Evolutionary conservation across 2,888 invertebrate species (phyloP).

Genomic region (Eupeodes latifasciatus): DNA sequence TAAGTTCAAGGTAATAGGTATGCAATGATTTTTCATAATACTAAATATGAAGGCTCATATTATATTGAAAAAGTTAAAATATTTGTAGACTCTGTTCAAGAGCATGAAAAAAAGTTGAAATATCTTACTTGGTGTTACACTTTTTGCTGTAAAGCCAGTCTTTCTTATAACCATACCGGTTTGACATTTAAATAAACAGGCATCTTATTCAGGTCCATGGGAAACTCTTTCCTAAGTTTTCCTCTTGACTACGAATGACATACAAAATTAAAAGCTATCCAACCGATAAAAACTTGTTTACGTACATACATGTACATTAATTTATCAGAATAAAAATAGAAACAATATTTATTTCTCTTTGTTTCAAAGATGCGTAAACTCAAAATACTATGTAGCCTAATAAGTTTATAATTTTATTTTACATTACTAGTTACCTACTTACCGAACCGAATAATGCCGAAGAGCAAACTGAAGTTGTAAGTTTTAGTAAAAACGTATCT

Average conservation of each 20-base stretch:
- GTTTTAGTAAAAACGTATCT: no score
- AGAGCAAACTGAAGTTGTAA: no score
- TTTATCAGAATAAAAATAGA: not conserved
- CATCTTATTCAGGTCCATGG: not conserved
- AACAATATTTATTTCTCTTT: not conserved
- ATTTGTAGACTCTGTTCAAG: no score
- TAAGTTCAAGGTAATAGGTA: no score
- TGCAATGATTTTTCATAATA: no score
- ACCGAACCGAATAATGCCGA: no score
- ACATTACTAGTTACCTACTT: no score
- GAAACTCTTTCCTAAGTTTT: not conserved
- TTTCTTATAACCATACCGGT: conserved; percentile 1
- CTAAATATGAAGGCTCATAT: not conserved
- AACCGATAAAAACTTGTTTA: conserved; percentile 33
- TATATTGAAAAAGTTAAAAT: not conserved
- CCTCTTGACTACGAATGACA: not conserved
- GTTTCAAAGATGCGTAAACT: not conserved
- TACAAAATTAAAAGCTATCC: not conserved
- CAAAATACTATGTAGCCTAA: no score
- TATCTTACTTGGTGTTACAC: not conserved
- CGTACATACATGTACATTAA: not conserved
- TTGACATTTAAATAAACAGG: not conserved
- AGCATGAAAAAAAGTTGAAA: not conserved
- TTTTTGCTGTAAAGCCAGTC: not conserved
- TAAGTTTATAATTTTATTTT: no score